Evolutionary conservation across 2,888 invertebrate genomes (phyloP).

Genomic region (Megastigmus dorsalis): DNA sequence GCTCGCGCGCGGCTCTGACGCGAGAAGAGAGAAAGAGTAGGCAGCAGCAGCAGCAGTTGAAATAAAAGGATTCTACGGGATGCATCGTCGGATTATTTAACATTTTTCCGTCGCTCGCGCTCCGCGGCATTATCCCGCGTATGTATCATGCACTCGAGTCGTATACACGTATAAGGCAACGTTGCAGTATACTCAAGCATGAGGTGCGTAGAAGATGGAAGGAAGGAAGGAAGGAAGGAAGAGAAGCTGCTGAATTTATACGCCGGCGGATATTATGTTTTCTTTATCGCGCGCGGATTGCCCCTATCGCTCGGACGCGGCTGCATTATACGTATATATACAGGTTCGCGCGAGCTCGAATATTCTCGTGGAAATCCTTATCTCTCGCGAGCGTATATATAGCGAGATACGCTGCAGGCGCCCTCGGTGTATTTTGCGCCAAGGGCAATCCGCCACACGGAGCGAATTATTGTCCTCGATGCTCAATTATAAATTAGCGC

Average conservation of each 20-base stretch:
- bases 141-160: too few species aligned
- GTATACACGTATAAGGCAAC: too few species aligned
- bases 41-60: background rate
- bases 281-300: slow-evolving; percentile 37
- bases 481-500: slow-evolving; percentile 8
- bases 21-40: background rate
- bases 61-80: slow-evolving; percentile 21
- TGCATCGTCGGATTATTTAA: slow-evolving; percentile 42
- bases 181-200: too few species aligned
- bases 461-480: background rate
- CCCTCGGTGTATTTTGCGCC: background rate
- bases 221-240: too few species aligned
- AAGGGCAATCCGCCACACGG: background rate
- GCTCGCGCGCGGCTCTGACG: background rate
- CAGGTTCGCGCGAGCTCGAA: too few species aligned
- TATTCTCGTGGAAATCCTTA: slow-evolving; percentile 15
- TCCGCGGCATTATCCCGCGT: too few species aligned
- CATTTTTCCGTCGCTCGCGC: slow-evolving; percentile 18
- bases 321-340: too few species aligned
- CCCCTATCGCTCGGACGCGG: background rate
- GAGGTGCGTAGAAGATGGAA: too few species aligned
- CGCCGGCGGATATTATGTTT: slow-evolving; percentile 24
- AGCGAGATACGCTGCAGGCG: background rate
- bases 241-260: slow-evolving; percentile 20
- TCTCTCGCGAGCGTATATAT: too few species aligned